Percentiles rank a stretch among this genome's conserved stretches.
Conservation (phyloP, 2,888 invertebrate genomes). For the Trypoxylon attenuatum region DNA sequence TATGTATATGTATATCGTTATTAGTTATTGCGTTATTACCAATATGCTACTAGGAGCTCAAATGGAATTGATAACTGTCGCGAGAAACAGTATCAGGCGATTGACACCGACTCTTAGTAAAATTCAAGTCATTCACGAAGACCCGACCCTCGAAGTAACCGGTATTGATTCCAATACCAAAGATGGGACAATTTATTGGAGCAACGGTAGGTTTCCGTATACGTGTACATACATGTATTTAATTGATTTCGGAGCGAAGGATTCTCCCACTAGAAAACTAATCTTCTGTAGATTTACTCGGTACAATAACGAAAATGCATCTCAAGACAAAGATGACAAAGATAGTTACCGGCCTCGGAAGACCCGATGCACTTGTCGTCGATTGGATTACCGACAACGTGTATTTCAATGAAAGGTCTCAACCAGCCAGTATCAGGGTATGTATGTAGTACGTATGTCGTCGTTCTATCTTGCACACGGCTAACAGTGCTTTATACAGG, state of each 20-base stretch:
- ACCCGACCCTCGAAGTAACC: slow-evolving; percentile 68
- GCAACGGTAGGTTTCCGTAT: slow-evolving; percentile 61
- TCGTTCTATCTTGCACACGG: too few species aligned
- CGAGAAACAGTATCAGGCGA: slow-evolving; percentile 64
- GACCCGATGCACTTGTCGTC: slow-evolving; percentile 78
- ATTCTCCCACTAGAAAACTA: too few species aligned
- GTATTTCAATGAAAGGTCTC: slow-evolving; percentile 79
- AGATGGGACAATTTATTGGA: slow-evolving; percentile 76
- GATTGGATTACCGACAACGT: slow-evolving; percentile 86
- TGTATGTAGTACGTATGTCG: neutral
- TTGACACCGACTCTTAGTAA: slow-evolving; percentile 53
- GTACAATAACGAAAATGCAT: slow-evolving; percentile 64
- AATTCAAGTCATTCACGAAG: slow-evolving; percentile 58
- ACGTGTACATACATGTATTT: too few species aligned
- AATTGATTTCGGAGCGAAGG: too few species aligned
- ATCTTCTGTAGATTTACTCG: slow-evolving; percentile 55
- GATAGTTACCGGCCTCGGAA: slow-evolving; percentile 72
- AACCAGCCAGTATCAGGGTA: slow-evolving; percentile 60
- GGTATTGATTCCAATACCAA: slow-evolving; percentile 77
- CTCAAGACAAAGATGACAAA: slow-evolving; percentile 69
- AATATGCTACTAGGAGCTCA: slow-evolving; percentile 58
- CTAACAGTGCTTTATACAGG: slow-evolving; percentile 9
- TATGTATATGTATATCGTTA: neutral
- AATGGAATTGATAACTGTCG: slow-evolving; percentile 67
- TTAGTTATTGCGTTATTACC: neutral